phyloP scores from a whole-genome alignment of 2,113 vertebrate genomes.

The Leptosomus discolor region DNA sequence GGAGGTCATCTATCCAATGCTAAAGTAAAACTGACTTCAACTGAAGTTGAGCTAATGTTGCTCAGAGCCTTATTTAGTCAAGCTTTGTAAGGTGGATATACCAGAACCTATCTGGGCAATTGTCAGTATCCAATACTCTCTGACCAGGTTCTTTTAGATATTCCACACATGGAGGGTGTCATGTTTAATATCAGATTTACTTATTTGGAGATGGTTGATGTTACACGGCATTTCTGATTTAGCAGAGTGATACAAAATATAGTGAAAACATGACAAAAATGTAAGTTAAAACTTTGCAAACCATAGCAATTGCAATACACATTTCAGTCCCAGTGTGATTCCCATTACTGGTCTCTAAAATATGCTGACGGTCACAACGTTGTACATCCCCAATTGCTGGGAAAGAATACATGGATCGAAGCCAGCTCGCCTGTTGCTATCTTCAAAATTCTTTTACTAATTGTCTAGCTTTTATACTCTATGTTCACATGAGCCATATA shows the following conservation, averaged over 20 bases:
- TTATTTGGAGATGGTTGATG: neutral
- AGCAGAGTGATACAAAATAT: neutral
- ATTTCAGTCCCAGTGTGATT: neutral
- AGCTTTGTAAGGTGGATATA: neutral
- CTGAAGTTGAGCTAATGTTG: neutral
- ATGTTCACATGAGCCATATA: rapidly evolving
- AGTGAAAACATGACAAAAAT: neutral
- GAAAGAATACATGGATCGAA: neutral
- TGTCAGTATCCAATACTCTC: neutral
- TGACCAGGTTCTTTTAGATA: neutral
- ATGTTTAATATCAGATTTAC: neutral
- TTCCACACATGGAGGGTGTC: neutral
- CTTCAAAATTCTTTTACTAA: neutral
- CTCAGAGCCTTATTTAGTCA: neutral
- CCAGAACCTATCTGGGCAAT: neutral
- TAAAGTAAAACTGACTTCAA: neutral
- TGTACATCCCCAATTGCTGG: rapidly evolving
- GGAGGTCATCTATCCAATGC: neutral
- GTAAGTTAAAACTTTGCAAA: neutral
- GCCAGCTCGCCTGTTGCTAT: neutral
- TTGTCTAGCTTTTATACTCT: neutral
- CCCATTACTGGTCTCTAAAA: neutral
- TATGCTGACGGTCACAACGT: neutral
- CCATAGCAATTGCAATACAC: neutral
- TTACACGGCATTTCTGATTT: neutral